Base-by-base conservation (phyloP, 2,888 invertebrate genomes). In the Vanessa cardui region DNA sequence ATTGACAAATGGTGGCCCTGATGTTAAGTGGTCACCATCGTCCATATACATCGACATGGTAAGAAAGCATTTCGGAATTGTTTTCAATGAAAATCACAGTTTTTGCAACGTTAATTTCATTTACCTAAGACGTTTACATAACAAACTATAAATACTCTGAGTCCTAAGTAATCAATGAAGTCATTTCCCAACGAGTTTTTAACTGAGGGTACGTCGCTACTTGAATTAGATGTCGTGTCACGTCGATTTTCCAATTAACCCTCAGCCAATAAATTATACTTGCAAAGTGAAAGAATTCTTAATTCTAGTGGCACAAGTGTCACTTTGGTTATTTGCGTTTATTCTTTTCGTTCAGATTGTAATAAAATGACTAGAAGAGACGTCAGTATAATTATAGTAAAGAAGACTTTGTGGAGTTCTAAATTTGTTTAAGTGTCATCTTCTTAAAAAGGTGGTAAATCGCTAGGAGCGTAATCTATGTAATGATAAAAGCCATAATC, bases 241-340 rank as follows among this genome's bases (percentile, higher is more conserved):
- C 74, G 73, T 69, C 75, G 72, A 77, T 78, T 80, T 82, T 76
- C 80, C 82, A 81, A 82, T 82, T 79, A 80, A 72, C 67, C 60
- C 60, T 59, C 33, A 62, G 62, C 63, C 65, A 67, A 58, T 63
- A 68, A 69, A 70, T 70, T 70, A 70, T 70, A 64, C 64, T 59
- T 58, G 58, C 46, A 56, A 54, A 33, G 15, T 45, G 67, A 65
- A 65, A 56, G 56, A 47, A 63, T 63, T 60, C 52, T 56, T 70
- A 65, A 56, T 26, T 52, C 26, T 45, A 61, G 16, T 20, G 49
- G 15, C 18, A 31, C 52, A 65, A 59, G 63, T 54, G 31, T 58
- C 58, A 58, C 39, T 56, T 65, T 62, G 16, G 16, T 60, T 20
- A 21, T 46, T 45, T 5, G 21, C 49, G 46, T 58, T 62, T 64